Conservation (phyloP, 2,888 invertebrate genomes). For the Eupithecia inturbata region DNA sequence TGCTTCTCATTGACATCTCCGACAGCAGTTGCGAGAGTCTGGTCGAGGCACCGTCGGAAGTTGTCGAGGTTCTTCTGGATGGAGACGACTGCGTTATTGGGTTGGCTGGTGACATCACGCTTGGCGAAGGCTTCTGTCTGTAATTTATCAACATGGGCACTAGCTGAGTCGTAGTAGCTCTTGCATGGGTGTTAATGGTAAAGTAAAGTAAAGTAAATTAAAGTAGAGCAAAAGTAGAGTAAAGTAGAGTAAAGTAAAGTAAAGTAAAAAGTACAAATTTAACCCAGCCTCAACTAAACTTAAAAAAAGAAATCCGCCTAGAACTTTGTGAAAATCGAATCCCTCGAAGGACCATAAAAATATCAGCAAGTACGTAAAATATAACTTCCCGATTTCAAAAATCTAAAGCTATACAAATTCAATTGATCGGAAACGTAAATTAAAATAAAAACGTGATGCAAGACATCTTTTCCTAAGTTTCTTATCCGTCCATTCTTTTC, state of each 20-base stretch:
- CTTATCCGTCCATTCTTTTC: slow-evolving; percentile 15
- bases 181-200: no score
- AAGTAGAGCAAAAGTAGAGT: no score
- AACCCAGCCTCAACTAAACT: no score
- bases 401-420: not conserved
- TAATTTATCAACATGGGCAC: slow-evolving; percentile 6
- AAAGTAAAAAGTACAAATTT: no score
- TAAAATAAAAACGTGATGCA: not conserved
- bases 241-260: no score
- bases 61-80: slow-evolving; percentile 65
- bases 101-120: slow-evolving; percentile 48
- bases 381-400: not conserved
- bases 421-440: slow-evolving; percentile 5
- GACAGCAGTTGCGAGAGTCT: slow-evolving; percentile 60
- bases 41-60: slow-evolving; percentile 66
- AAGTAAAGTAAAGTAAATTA: no score
- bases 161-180: no score
- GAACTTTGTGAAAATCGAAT: not conserved
- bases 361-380: not conserved
- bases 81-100: slow-evolving; percentile 53
- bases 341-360: not conserved
- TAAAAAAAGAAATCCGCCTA: not conserved
- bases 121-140: slow-evolving; percentile 58
- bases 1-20: slow-evolving; percentile 67
- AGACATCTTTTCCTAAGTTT: slow-evolving; percentile 22